Percentiles rank a stretch among this genome's conserved stretches.
Evolutionary conservation across 2,888 invertebrate genomes (phyloP).

Genomic region (Abrostola triplasia): DNA sequence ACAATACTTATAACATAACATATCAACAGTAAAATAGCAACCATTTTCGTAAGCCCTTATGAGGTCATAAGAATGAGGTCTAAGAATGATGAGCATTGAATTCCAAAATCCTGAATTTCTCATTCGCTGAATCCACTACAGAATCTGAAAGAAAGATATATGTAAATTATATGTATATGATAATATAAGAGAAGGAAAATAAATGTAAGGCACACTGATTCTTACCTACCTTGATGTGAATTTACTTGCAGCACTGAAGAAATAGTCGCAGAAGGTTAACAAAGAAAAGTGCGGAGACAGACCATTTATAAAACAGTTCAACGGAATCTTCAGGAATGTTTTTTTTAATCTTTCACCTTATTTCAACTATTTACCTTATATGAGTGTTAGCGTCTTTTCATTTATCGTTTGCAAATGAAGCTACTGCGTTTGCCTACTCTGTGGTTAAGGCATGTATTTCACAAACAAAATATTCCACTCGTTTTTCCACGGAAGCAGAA

Average conservation of each 20-base stretch:
- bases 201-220: conserved; percentile 45
- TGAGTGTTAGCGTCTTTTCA: not conserved
- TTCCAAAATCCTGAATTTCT: conserved; percentile 21
- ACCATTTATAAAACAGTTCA: not conserved
- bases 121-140: conserved; percentile 6
- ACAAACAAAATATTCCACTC: conserved; percentile 43
- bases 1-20: too few relatives aligned
- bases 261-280: conserved; percentile 12
- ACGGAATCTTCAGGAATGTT: not conserved
- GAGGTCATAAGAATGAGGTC: not conserved
- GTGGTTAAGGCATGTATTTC: conserved; percentile 23
- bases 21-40: too few relatives aligned
- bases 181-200: conserved; percentile 34
- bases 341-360: not conserved
- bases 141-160: conserved; percentile 25
- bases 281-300: not conserved
- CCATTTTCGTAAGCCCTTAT: not conserved
- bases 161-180: conserved; percentile 49
- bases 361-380: not conserved
- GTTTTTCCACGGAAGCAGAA: conserved; percentile 30
- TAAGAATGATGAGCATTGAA: conserved; percentile 6
- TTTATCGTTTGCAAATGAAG: not conserved
- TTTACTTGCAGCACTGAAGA: conserved; percentile 16
- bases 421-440: conserved; percentile 13
- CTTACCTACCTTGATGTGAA: conserved; percentile 36